A percentile compares a stretch with the other conserved stretches of the same genome.
Conservation (phyloP, 2,888 invertebrate genomes). For the Heliconius cydno region DNA sequence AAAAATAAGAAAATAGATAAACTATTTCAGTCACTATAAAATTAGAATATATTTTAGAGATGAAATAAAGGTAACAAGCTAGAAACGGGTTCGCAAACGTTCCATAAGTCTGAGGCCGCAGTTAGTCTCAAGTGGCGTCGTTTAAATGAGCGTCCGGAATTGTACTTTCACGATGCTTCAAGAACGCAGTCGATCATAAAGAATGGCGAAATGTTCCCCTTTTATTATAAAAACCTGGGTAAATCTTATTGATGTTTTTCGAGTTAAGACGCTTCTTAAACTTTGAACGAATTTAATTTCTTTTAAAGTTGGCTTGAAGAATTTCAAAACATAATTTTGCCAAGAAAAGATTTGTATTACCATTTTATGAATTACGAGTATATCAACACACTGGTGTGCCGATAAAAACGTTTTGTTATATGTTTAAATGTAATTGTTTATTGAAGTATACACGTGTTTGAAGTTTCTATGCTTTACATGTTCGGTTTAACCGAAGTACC, state of each 20-base stretch:
- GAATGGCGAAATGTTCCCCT: constrained; percentile 46
- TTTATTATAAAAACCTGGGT: constrained; percentile 37
- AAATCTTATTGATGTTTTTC: constrained; percentile 34
- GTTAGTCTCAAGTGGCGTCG: constrained; percentile 66
- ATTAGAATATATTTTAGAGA: constrained; percentile 51
- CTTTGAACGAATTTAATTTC: constrained; percentile 10
- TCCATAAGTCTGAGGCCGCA: constrained; percentile 60
- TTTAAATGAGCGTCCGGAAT: constrained; percentile 64
- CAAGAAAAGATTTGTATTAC: background rate
- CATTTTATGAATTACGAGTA: background rate
- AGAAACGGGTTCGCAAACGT: constrained; percentile 57
- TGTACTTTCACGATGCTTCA: constrained; percentile 56
- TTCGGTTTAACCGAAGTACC: constrained; percentile 50
- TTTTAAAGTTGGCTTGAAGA: background rate
- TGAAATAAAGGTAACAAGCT: constrained; percentile 63
- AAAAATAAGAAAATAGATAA: background rate
- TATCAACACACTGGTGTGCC: background rate
- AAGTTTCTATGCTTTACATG: constrained; percentile 29
- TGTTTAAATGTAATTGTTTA: constrained; percentile 14
- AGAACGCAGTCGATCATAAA: constrained; percentile 58
- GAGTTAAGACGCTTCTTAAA: constrained; percentile 27
- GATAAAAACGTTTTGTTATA: background rate
- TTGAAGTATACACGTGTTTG: constrained; percentile 23
- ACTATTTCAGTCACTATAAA: constrained; percentile 22
- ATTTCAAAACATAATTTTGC: background rate